A percentile compares a stretch with the other conserved stretches of the same genome.
phyloP scores from a whole-genome alignment of 2,113 vertebrate species.

The Haliaeetus leucogaster region DNA sequence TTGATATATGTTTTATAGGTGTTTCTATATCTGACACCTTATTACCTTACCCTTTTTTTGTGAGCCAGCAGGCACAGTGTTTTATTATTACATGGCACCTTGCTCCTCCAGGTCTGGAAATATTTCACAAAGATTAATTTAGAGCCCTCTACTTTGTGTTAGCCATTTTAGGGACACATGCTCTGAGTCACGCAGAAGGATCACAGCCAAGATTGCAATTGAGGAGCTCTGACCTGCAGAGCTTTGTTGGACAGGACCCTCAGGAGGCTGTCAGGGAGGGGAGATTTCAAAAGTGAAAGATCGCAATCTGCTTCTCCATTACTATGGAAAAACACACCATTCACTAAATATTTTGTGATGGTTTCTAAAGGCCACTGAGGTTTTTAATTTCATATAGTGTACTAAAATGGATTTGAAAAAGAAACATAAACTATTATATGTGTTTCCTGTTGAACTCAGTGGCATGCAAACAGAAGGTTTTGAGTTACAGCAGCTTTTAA shows the following conservation, averaged over 20 bases:
- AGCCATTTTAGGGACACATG: background rate
- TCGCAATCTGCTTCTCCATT: background rate
- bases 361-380: conserved; percentile 54
- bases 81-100: background rate
- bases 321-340: background rate
- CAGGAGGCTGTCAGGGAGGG: background rate
- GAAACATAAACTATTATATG: conserved; percentile 27
- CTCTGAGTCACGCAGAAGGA: background rate
- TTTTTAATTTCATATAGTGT: conserved; percentile 49
- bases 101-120: background rate
- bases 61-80: background rate
- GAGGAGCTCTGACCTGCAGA: background rate
- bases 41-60: background rate
- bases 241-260: background rate
- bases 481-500: conserved; percentile 36
- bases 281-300: background rate
- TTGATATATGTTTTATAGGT: background rate
- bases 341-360: conserved; percentile 6
- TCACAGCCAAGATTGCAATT: rapidly evolving
- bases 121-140: background rate
- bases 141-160: background rate
- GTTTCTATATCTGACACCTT: background rate
- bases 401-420: conserved; percentile 44
- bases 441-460: conserved; percentile 52
- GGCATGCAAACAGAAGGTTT: conserved; percentile 23